Evolutionary conservation across 1,140 invertebrate species (phyloP).

Genomic region (Megalonaias nervosa): DNA sequence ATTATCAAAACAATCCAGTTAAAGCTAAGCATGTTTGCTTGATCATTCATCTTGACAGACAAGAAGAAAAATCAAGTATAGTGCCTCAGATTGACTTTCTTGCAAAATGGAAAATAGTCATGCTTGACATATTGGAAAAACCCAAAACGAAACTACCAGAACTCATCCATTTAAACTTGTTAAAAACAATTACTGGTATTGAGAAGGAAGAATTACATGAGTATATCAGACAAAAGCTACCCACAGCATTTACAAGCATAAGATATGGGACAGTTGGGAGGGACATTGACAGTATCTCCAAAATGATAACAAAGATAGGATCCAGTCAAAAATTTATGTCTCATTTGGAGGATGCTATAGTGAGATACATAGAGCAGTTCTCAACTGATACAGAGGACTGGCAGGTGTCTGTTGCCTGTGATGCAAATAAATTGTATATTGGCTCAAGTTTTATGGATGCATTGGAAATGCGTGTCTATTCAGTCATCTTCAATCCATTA

Average conservation of each 20-base stretch:
- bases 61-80: not conserved
- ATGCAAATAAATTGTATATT: slow-evolving; percentile 10
- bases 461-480: slow-evolving; percentile 9
- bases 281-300: slow-evolving; percentile 30
- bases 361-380: not conserved
- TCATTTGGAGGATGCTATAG: slow-evolving; percentile 30
- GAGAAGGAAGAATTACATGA: slow-evolving; percentile 14
- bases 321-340: slow-evolving; percentile 17
- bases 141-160: slow-evolving; percentile 20
- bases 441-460: slow-evolving; percentile 23
- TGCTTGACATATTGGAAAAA: slow-evolving; percentile 39
- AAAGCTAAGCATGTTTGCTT: slow-evolving; percentile 38
- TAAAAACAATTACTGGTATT: slow-evolving; percentile 28
- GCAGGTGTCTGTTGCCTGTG: slow-evolving; percentile 19
- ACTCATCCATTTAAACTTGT: slow-evolving; percentile 9
- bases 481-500: slow-evolving; percentile 5
- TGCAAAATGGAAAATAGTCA: slow-evolving; percentile 41
- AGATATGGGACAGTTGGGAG: slow-evolving; percentile 31
- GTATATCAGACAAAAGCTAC: slow-evolving; percentile 31
- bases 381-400: not conserved
- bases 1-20: not conserved
- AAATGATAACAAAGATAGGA: slow-evolving; percentile 27
- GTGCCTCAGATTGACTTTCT: slow-evolving; percentile 44
- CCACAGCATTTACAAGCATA: slow-evolving; percentile 51
- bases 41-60: slow-evolving; percentile 40